These are phyloP conservation scores for Picathartes gymnocephalus DNA, from an alignment of 2,113 vertebrate genomes.

Conservation along the genomic window DNA sequence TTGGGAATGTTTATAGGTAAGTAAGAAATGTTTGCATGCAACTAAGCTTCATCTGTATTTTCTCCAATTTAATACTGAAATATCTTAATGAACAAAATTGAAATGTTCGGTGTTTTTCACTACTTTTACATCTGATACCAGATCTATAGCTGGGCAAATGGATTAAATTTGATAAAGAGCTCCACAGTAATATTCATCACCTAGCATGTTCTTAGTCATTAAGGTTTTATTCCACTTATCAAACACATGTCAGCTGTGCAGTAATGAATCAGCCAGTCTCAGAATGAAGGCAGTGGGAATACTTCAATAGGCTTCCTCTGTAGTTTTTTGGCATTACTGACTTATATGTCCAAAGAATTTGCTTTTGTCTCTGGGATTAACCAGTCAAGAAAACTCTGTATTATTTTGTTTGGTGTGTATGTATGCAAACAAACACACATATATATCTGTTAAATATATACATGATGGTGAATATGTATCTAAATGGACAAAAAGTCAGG, in stretches of 20 bases:
- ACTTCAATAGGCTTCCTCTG: background rate
- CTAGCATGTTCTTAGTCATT: background rate
- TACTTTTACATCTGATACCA: background rate
- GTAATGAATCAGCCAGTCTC: background rate
- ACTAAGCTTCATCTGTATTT: background rate
- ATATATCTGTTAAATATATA: background rate
- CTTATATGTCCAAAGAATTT: background rate
- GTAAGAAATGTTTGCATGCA: background rate
- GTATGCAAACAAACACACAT: accelerated
- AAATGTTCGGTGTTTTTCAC: background rate
- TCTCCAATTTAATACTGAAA: background rate
- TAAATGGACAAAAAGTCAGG: background rate
- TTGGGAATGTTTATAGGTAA: background rate
- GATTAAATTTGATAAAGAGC: background rate
- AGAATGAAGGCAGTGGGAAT: background rate
- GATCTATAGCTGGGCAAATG: background rate
- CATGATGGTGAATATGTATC: background rate
- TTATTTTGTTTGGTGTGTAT: background rate
- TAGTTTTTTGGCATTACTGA: background rate
- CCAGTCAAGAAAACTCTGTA: background rate
- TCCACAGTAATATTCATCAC: background rate
- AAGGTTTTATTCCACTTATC: background rate
- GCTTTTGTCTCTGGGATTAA: background rate
- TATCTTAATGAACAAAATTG: background rate
- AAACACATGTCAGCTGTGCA: background rate